Base-by-base conservation (phyloP, 2,888 invertebrate species). In the Caenorhabditis sp. region DNA sequence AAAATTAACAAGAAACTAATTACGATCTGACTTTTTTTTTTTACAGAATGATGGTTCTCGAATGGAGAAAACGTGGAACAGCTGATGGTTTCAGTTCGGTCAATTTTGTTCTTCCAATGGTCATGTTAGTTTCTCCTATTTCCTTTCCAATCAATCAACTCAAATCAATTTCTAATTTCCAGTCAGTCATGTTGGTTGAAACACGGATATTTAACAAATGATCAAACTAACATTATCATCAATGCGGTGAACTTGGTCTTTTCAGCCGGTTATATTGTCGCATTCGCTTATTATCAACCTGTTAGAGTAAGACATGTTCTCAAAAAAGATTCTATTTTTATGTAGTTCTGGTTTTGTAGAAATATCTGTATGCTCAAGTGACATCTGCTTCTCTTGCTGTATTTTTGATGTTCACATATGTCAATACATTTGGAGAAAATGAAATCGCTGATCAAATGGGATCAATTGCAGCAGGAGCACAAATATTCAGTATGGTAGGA, bases 41-140 rank as follows among this genome's bases (percentile, higher is more conserved):
- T 74, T 27, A n/a, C 56, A 79, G 78, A n/a, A 56, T 77, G 10
- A 66, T 78, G 59, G 75, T 82, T 14, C 43, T 78, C n/a, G 77
- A 80, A 17, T 87, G 87, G 87, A 72, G 67, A 26, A 76, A 77
- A 53, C 67, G 85, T 54, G 86, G 86, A 36, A 83, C 85, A 0
- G 83, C 87, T 14, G 87, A 87, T 49, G 87, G 87, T 25, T 87
- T 87, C 73, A 85, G 85, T 54, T 85, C 86, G 0, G 81, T 87
- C 31, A 83, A 82, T 61, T 78, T 85, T 27, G 84, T 87, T 21
- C 79, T 85, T 8, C 86, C 86, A 1, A 38, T 82, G 49, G 63
- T 86, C 14, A 83, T 84, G 86, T 84, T n/a, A 77, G 83, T 27
- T 43, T 61, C 31, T 43, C n/a, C n/a, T n/a, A n/a, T n/a, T n/a